phyloP scores from a whole-genome alignment of 2,888 invertebrate genomes.

The Drosophila neonasuta region DNA sequence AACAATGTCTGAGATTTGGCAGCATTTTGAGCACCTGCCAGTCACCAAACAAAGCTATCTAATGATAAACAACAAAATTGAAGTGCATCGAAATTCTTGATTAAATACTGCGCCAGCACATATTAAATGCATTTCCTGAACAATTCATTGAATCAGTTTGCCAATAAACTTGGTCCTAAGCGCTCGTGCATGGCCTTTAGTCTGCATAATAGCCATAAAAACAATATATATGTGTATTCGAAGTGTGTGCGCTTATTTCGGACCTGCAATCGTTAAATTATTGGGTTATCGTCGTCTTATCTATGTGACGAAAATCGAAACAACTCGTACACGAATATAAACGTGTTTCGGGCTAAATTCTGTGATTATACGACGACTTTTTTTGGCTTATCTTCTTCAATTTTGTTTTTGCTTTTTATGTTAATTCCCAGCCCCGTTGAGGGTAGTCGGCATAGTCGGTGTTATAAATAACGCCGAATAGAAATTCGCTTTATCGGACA shows the following conservation, averaged over 20 bases:
- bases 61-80: slow-evolving; percentile 22
- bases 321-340: slow-evolving; percentile 23
- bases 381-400: slow-evolving; percentile 53
- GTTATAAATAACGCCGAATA: slow-evolving; percentile 49
- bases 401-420: slow-evolving; percentile 58
- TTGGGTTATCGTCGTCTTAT: slow-evolving; percentile 39
- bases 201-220: slow-evolving; percentile 18
- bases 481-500: slow-evolving; percentile 63
- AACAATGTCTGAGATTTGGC: background rate
- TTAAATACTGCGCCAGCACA: background rate
- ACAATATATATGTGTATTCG: background rate
- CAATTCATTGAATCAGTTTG: slow-evolving; percentile 29
- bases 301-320: slow-evolving; percentile 36
- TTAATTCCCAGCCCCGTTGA: slow-evolving; percentile 36
- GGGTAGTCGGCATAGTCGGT: slow-evolving; percentile 3
- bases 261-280: slow-evolving; percentile 26
- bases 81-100: slow-evolving; percentile 14
- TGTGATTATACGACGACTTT: slow-evolving; percentile 36
- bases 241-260: slow-evolving; percentile 1
- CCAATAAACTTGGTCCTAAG: slow-evolving; percentile 14
- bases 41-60: slow-evolving; percentile 9
- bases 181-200: background rate
- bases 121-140: slow-evolving; percentile 31
- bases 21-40: background rate
- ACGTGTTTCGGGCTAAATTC: slow-evolving; percentile 29